Conservation (phyloP, 2,888 invertebrate species). For the Pterostichus niger region DNA sequence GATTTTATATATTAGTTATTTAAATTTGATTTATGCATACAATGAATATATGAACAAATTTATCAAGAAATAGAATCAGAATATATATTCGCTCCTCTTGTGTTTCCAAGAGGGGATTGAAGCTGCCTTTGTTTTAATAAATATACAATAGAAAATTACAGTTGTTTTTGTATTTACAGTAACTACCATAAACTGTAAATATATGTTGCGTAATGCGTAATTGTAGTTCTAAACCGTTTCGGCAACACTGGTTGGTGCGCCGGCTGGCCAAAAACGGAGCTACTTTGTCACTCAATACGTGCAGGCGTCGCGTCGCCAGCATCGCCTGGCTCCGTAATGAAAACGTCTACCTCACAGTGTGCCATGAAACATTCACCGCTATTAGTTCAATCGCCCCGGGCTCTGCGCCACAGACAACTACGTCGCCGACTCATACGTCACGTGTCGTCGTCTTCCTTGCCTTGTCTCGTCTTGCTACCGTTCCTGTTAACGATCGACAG, state of each 20-base stretch:
- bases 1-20: too few species aligned
- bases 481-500: conserved; percentile 19
- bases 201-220: too few species aligned
- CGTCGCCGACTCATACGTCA: conserved; percentile 28
- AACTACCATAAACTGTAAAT: too few species aligned
- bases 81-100: too few species aligned
- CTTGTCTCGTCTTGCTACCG: not conserved
- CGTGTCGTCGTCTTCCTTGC: not conserved
- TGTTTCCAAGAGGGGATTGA: too few species aligned
- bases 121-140: too few species aligned
- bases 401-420: conserved; percentile 21
- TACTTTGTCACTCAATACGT: conserved; percentile 64
- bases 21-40: too few species aligned
- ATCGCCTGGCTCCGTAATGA: conserved; percentile 51
- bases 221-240: not conserved
- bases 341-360: conserved; percentile 54
- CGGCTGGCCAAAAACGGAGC: conserved; percentile 24
- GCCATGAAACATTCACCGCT: conserved; percentile 70
- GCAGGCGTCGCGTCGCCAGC: conserved; percentile 34
- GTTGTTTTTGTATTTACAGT: too few species aligned
- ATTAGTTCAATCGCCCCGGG: conserved; percentile 71
- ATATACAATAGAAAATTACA: too few species aligned
- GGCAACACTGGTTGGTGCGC: conserved; percentile 7
- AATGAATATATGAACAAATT: too few species aligned
- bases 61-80: too few species aligned